A percentile compares a stretch with the other conserved stretches of the same genome.
Conservation (phyloP, 2,797 vertebrate species). For the Macropus fuliginosus region DNA sequence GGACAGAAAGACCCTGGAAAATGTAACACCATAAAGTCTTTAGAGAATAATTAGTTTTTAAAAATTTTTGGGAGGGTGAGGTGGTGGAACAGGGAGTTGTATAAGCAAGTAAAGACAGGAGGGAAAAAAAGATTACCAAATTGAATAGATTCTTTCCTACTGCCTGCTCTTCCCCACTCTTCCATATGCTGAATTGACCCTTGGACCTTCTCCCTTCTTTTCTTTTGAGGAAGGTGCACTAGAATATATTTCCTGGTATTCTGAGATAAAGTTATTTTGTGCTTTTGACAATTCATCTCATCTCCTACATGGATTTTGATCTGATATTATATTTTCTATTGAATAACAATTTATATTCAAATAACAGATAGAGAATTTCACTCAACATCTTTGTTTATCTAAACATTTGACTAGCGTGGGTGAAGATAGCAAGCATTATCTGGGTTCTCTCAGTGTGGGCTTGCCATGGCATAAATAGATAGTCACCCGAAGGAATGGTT, state of each 20-base stretch:
- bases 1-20: neutral
- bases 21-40: neutral
- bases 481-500: conserved; percentile 56
- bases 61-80: neutral
- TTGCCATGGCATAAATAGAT: conserved; percentile 59
- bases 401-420: conserved; percentile 70
- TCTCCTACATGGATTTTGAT: neutral
- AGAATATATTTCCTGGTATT: neutral
- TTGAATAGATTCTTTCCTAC: neutral
- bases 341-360: conserved; percentile 39
- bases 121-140: neutral
- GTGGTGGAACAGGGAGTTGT: neutral
- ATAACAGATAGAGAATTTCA: conserved; percentile 59
- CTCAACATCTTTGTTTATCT: conserved; percentile 70
- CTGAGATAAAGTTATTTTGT: neutral
- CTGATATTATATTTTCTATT: neutral
- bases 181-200: neutral
- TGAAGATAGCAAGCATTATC: conserved; percentile 62
- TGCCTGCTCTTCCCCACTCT: neutral
- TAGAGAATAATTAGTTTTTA: neutral
- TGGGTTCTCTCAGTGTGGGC: conserved; percentile 56
- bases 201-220: neutral
- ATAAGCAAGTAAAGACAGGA: neutral
- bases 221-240: neutral
- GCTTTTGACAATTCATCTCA: conserved; percentile 3